phyloP scores from a whole-genome alignment of 2,113 vertebrate species.

The Ctenodactylus gundi region DNA sequence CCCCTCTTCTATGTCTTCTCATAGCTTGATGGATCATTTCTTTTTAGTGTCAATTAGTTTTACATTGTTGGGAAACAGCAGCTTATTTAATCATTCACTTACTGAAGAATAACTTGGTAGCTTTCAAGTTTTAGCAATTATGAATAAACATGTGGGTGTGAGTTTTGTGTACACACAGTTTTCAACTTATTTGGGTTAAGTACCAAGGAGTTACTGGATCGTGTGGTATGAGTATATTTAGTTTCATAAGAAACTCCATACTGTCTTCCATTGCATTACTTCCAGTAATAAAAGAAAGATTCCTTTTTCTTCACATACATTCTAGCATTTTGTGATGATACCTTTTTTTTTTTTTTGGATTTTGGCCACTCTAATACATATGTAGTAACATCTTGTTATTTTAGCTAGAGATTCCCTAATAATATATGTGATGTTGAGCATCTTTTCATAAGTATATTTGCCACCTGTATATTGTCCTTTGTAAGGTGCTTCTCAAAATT shows the following conservation, averaged over 20 bases:
- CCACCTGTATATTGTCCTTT: neutral
- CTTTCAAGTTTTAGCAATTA: neutral
- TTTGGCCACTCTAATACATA: neutral
- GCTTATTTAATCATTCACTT: neutral
- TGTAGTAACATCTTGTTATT: neutral
- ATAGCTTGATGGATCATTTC: neutral
- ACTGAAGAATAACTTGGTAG: neutral
- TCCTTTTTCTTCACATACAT: neutral
- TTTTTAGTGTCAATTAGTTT: neutral
- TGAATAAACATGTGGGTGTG: neutral
- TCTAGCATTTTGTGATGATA: neutral
- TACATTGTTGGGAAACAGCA: neutral
- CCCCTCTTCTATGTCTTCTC: neutral
- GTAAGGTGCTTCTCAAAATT: neutral
- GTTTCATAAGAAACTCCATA: constrained; percentile 1
- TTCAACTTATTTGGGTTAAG: constrained; percentile 3
- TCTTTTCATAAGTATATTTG: neutral
- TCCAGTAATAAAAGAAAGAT: neutral
- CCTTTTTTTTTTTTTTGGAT: neutral
- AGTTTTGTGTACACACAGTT: neutral
- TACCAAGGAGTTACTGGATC: neutral
- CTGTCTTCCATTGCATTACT: neutral
- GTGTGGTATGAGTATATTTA: neutral
- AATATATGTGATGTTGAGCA: neutral
- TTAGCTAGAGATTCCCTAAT: neutral